Base-by-base conservation (phyloP, 1,140 invertebrate species). In the Dryas iulia region DNA sequence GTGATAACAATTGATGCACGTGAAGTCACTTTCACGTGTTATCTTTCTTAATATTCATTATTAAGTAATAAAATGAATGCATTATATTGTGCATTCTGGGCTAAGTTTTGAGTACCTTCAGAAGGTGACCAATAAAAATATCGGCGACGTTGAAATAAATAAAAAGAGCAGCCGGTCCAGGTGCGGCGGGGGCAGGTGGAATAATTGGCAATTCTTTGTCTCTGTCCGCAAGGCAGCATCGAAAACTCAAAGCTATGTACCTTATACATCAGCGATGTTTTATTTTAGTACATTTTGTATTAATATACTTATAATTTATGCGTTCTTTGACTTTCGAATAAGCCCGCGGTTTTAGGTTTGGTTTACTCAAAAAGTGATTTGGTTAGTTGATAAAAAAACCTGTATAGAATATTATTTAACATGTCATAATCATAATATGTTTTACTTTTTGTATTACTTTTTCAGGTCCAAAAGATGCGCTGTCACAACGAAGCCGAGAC, bases 191-290 rank as follows among this genome's bases (percentile, higher is more conserved):
- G 80, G 87, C 89, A 91, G 89, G 87, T 90, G 89, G 84, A 90
- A 86, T 91, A 89, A 91, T 89, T 90, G 87, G 84, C 86, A 86
- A 90, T 89, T 90, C 89, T 90, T 91, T 90, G 89, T 91, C 84
- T 90, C 89, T 84, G 81, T 65, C 79, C 82, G 76, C 58, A 75
- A 76, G 76, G 77, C 76, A 80, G 70, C 82, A 73, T 77, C 83
- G 79, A 86, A 86, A 86, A 83, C 81, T 80, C 77, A 81, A 76
- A 74, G 69, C 76, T 75, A 84, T 81, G 81, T 83, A 78, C 79
- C 73, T 79, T 77, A 74, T 73, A 66, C 39, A 66, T 78, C 71
- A 57, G 31, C 76, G 71, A 72, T 77, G 81, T 78, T 81, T 85
- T 79, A 81, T 83, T 82, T 79, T 78, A 76, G 58, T 59, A 52